phyloP scores from a whole-genome alignment of 2,797 vertebrate genomes.

The Crocidura indochinensis region DNA sequence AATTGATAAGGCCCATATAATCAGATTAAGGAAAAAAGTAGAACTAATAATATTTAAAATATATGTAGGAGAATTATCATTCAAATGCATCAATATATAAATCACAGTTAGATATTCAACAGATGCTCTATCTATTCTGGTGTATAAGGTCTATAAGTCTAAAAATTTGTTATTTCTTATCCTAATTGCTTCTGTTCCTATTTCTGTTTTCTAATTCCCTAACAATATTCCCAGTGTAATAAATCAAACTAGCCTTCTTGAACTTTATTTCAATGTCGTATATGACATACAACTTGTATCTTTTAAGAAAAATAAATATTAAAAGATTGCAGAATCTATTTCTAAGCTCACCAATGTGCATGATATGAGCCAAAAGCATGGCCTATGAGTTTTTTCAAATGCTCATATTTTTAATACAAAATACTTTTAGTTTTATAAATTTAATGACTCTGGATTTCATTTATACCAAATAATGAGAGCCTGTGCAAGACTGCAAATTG shows the following conservation, averaged over 20 bases:
- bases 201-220: slow-evolving; percentile 79
- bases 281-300: slow-evolving; percentile 83
- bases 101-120: slow-evolving; percentile 59
- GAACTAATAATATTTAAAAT: background rate
- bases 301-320: slow-evolving; percentile 80
- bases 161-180: slow-evolving; percentile 72
- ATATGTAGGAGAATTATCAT: background rate
- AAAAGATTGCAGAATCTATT: slow-evolving; percentile 60
- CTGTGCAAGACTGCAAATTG: slow-evolving; percentile 67
- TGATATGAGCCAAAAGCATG: slow-evolving; percentile 67
- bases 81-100: slow-evolving; percentile 37
- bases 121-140: slow-evolving; percentile 47
- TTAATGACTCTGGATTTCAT: slow-evolving; percentile 80
- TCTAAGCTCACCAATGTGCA: slow-evolving; percentile 76
- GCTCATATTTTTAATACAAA: slow-evolving; percentile 73
- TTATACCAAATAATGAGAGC: slow-evolving; percentile 83
- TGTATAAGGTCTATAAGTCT: slow-evolving; percentile 65
- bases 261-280: slow-evolving; percentile 74
- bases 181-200: slow-evolving; percentile 55
- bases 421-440: slow-evolving; percentile 71
- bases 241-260: slow-evolving; percentile 75
- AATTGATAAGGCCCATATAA: slow-evolving; percentile 64
- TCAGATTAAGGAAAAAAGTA: slow-evolving; percentile 52
- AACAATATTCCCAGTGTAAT: slow-evolving; percentile 58
- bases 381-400: slow-evolving; percentile 68